Conservation (phyloP, 2,797 vertebrate genomes). For the Megaceryle alcyon region DNA sequence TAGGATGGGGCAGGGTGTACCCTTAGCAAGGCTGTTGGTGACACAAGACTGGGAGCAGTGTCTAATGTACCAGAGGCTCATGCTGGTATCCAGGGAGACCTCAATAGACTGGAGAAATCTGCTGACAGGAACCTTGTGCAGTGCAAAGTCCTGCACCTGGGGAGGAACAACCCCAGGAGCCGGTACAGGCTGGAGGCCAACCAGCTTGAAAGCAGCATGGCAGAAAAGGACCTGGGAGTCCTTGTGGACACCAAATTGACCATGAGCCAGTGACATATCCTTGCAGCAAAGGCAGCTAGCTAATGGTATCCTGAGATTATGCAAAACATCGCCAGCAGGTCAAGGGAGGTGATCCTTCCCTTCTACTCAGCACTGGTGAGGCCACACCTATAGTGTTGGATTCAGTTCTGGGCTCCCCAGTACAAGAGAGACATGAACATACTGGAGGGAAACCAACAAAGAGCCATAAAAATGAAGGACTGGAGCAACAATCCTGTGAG, state of each 20-base stretch:
- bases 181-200: background rate
- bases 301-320: background rate
- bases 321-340: background rate
- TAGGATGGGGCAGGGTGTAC: background rate
- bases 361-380: rapidly evolving
- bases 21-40: background rate
- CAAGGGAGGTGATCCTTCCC: background rate
- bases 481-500: background rate
- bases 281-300: background rate
- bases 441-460: background rate
- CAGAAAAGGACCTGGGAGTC: background rate
- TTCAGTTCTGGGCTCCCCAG: background rate
- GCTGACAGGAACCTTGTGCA: too few species aligned
- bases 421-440: background rate
- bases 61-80: rapidly evolving
- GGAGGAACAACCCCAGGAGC: background rate
- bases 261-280: background rate
- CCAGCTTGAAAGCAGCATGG: background rate
- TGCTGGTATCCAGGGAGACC: background rate
- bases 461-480: background rate
- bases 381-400: background rate
- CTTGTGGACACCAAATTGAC: background rate
- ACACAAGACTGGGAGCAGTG: background rate
- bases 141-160: too few species aligned
- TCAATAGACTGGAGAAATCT: too few species aligned